These are phyloP conservation scores for Spisula subtruncata DNA, from an alignment of 2,888 invertebrate species.

Conservation along the genomic window DNA sequence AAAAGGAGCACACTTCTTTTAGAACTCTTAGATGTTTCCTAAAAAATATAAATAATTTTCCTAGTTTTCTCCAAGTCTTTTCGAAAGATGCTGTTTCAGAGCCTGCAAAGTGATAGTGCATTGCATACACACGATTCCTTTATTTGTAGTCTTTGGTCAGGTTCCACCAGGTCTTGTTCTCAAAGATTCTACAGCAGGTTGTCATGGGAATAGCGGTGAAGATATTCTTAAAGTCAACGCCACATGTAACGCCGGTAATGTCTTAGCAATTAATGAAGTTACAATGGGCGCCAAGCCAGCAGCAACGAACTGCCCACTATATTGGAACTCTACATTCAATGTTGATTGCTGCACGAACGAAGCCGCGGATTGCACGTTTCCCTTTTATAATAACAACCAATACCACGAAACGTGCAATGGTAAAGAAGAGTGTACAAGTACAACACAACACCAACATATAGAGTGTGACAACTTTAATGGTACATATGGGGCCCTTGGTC, in stretches of 20 bases:
- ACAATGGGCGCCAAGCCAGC: slow-evolving; percentile 35
- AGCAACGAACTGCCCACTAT: neutral
- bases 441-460: neutral
- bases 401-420: slow-evolving; percentile 37
- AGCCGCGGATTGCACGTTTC: slow-evolving; percentile 22
- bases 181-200: slow-evolving; percentile 3
- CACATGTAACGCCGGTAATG: slow-evolving; percentile 21
- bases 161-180: neutral
- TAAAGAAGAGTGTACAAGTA: neutral
- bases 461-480: neutral
- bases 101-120: no score
- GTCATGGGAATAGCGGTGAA: neutral
- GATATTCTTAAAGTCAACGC: slow-evolving; percentile 21
- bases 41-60: no score
- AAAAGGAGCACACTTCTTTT: no score
- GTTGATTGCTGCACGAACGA: slow-evolving; percentile 23
- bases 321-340: neutral
- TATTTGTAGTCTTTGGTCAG: neutral
- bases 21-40: no score
- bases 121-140: neutral
- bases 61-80: no score
- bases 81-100: no score
- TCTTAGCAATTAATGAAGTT: slow-evolving; percentile 18
- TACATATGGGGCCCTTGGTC: neutral
- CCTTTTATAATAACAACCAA: slow-evolving; percentile 7